These are phyloP conservation scores for Phytoseiulus persimilis DNA, from an alignment of 2,888 invertebrate species.

Conservation along the genomic window DNA sequence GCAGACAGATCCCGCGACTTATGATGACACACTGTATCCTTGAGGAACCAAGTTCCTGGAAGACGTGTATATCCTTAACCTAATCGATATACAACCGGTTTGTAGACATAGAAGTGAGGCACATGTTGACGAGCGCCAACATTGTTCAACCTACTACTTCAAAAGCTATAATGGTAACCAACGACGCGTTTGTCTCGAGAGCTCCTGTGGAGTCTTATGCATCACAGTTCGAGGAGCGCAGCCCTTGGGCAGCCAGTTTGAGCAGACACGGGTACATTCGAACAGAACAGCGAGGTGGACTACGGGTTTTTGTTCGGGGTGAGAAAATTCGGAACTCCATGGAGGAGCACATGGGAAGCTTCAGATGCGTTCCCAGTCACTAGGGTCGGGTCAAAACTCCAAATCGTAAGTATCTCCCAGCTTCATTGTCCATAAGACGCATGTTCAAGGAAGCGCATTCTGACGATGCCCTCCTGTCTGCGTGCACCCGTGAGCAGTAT, in stretches of 20 bases:
- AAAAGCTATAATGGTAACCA: not conserved
- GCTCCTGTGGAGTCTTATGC: not conserved
- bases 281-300: not conserved
- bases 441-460: not conserved
- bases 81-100: not conserved
- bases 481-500: not conserved
- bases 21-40: not conserved
- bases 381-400: no score
- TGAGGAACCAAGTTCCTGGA: not conserved
- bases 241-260: not conserved
- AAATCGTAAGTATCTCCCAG: no score
- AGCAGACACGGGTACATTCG: not conserved
- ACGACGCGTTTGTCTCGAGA: not conserved
- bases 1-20: not conserved
- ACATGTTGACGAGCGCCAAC: not conserved
- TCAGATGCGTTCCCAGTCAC: no score
- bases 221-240: not conserved
- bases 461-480: not conserved
- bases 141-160: not conserved
- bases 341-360: no score
- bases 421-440: no score
- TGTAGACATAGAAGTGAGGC: not conserved
- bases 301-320: not conserved
- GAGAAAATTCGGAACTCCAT: not conserved
- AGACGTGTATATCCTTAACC: not conserved